Conservation (phyloP, 1,140 invertebrate genomes). For the Arctopsyche grandis region DNA sequence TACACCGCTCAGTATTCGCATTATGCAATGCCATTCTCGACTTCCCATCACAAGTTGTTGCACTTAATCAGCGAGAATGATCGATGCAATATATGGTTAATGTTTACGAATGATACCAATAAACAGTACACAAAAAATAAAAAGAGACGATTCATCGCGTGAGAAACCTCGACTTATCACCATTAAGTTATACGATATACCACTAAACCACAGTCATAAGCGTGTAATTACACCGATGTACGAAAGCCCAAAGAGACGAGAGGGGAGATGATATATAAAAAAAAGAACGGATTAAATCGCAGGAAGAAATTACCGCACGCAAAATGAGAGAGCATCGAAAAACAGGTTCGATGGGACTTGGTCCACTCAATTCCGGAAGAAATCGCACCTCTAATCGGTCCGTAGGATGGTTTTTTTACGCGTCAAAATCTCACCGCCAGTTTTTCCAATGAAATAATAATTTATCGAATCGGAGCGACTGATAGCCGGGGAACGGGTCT, state of each 20-base stretch:
- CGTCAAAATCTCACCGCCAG: conserved; percentile 7
- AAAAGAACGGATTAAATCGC: background rate
- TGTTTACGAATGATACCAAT: background rate
- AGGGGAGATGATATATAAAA: no score
- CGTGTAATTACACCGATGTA: conserved; percentile 44
- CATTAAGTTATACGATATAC: conserved; percentile 13
- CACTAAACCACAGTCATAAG: conserved; percentile 35
- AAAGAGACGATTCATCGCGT: conserved; percentile 37
- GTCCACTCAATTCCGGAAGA: no score
- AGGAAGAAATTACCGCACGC: conserved; percentile 13
- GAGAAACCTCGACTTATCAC: conserved; percentile 45
- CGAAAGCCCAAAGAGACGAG: no score
- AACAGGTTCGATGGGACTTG: no score
- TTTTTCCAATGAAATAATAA: conserved; percentile 32
- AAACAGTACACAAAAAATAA: background rate
- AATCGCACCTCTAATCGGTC: background rate
- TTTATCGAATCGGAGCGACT: conserved; percentile 23
- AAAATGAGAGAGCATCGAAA: background rate
- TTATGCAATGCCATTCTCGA: background rate
- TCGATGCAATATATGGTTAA: background rate
- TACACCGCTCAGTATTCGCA: no score
- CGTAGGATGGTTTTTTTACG: background rate
- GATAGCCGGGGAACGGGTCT: conserved; percentile 11
- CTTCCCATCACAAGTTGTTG: background rate
- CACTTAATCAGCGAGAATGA: background rate